Evolutionary conservation across 1,140 invertebrate species (phyloP).

Genomic region (Meteorus sp.): DNA sequence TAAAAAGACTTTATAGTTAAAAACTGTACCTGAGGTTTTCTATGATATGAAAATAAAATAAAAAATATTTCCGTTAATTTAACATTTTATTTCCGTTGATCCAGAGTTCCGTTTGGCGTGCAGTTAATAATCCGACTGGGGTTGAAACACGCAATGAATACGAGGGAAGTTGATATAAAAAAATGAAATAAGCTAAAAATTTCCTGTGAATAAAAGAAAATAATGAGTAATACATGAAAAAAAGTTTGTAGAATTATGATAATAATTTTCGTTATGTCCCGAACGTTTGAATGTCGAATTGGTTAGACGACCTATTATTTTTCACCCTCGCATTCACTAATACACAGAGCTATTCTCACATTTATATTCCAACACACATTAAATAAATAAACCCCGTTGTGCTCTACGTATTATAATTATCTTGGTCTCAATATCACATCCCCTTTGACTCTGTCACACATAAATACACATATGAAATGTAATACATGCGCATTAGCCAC

Average conservation of each 20-base stretch:
- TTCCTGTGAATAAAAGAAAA: too few species aligned
- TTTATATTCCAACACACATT: too few species aligned
- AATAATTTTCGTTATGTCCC: constrained; percentile 17
- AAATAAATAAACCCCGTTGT: constrained; percentile 21
- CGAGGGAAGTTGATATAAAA: constrained; percentile 26
- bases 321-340: constrained; percentile 29
- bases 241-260: constrained; percentile 20
- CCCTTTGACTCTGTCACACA: background rate
- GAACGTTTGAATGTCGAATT: constrained; percentile 4
- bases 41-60: constrained; percentile 20
- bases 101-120: constrained; percentile 26
- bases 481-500: constrained; percentile 1
- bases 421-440: constrained; percentile 29
- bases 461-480: background rate
- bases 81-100: constrained; percentile 25
- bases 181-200: too few species aligned
- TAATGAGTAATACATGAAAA: background rate
- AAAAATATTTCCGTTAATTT: background rate
- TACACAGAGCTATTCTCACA: too few species aligned
- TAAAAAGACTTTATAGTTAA: constrained; percentile 1
- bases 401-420: constrained; percentile 31
- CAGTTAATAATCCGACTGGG: constrained; percentile 32
- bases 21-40: background rate
- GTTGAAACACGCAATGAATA: constrained; percentile 31
- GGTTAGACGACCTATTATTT: constrained; percentile 30